These are phyloP conservation scores for Clistopyga incitator DNA, from an alignment of 2,888 invertebrate genomes.

Conservation along the genomic window DNA sequence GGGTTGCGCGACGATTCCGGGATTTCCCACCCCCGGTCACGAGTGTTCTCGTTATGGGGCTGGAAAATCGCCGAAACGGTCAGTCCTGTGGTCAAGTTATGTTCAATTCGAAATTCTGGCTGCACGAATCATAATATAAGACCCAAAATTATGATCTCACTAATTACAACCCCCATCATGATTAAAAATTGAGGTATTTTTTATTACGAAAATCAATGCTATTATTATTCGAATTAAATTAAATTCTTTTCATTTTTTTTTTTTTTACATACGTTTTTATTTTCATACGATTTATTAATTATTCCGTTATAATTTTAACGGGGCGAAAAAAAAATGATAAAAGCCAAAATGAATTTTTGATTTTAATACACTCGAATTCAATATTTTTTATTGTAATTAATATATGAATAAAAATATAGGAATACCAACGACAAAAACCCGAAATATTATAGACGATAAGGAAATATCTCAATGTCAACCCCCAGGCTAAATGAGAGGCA, in stretches of 20 bases:
- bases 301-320: no score
- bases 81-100: constrained; percentile 25
- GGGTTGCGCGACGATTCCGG: constrained; percentile 12
- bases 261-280: no score
- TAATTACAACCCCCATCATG: background rate
- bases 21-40: no score
- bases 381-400: background rate
- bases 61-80: constrained; percentile 26
- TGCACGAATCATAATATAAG: background rate
- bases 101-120: background rate
- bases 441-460: constrained; percentile 2
- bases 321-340: no score
- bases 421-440: background rate
- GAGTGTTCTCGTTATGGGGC: constrained; percentile 18
- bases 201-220: background rate
- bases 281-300: no score
- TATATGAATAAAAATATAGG: background rate
- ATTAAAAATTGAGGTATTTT: no score
- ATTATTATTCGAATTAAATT: no score
- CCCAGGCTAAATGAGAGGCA: constrained; percentile 17
- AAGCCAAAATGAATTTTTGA: no score
- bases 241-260: no score
- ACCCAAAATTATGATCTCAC: background rate
- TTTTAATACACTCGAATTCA: no score
- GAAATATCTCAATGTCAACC: constrained; percentile 26